A percentile compares a stretch with the other conserved stretches of the same genome.
These are phyloP conservation scores for Ypsolopha scabrella DNA, from an alignment of 2,888 invertebrate genomes.

Conservation along the genomic window DNA sequence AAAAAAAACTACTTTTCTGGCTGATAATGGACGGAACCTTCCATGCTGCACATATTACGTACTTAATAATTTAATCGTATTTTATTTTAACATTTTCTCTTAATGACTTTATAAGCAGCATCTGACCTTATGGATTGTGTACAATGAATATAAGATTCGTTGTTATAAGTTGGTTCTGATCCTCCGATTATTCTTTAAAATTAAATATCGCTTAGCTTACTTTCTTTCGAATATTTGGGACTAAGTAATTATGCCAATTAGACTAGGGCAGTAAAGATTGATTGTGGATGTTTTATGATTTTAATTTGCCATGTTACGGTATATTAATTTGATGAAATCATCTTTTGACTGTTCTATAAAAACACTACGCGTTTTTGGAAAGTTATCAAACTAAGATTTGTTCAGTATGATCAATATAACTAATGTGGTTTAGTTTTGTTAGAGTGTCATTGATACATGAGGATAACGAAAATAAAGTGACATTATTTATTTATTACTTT, in stretches of 20 bases:
- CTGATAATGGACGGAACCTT: neutral
- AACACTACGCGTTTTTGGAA: too few species aligned
- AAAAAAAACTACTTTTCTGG: neutral
- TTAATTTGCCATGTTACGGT: too few species aligned
- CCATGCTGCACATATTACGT: neutral
- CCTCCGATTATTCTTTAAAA: slow-evolving; percentile 15
- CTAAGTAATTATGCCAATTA: slow-evolving; percentile 23
- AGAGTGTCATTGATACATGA: too few species aligned
- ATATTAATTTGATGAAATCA: too few species aligned
- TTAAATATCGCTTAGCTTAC: slow-evolving; percentile 25
- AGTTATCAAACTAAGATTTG: too few species aligned
- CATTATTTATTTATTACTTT: too few species aligned
- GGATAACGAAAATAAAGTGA: too few species aligned
- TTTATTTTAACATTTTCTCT: slow-evolving; percentile 16
- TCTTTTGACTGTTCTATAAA: too few species aligned
- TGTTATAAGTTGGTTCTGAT: slow-evolving; percentile 12
- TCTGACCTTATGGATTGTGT: slow-evolving; percentile 20
- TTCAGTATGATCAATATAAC: too few species aligned
- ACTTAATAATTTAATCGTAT: slow-evolving; percentile 15
- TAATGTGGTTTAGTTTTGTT: too few species aligned
- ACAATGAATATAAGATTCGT: slow-evolving; percentile 21
- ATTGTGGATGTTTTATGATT: slow-evolving; percentile 12
- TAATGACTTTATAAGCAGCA: slow-evolving; percentile 44
- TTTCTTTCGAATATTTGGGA: slow-evolving; percentile 17
- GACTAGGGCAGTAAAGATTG: slow-evolving; percentile 19